A percentile compares a stretch with the other conserved stretches of the same genome.
These are phyloP conservation scores for Acrocephalus scirpaceus DNA, from an alignment of 2,797 vertebrate genomes.

Conservation along the genomic window DNA sequence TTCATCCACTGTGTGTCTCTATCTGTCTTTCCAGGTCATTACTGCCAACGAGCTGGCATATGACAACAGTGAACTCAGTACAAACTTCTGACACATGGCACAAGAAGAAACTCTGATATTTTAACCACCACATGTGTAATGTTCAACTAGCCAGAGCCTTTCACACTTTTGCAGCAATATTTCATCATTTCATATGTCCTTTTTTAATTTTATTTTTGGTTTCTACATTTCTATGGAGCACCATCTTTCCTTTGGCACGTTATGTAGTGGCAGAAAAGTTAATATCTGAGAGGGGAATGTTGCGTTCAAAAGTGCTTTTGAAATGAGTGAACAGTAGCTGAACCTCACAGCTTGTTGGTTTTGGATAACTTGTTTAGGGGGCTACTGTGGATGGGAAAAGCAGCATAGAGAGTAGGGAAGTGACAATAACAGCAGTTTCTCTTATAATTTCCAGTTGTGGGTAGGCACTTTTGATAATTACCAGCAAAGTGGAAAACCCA, in stretches of 20 bases:
- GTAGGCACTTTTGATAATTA: conserved; percentile 67
- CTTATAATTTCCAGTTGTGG: conserved; percentile 35
- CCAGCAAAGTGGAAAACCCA: conserved; percentile 59
- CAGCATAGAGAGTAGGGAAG: conserved; percentile 34
- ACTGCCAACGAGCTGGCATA: background rate
- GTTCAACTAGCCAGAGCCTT: background rate
- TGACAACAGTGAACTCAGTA: fast-evolving
- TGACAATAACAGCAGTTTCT: conserved; percentile 21
- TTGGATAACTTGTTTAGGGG: conserved; percentile 64
- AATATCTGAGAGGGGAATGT: conserved; percentile 26
- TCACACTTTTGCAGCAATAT: background rate
- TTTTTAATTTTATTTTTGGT: background rate
- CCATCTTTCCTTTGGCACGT: background rate
- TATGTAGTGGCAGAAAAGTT: background rate
- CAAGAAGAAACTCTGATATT: background rate
- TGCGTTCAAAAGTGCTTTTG: conserved; percentile 42
- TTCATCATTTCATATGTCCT: background rate
- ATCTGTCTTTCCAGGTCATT: background rate
- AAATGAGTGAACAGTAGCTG: conserved; percentile 30
- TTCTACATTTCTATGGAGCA: background rate
- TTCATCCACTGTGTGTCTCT: background rate
- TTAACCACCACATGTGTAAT: background rate
- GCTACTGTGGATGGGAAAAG: conserved; percentile 61
- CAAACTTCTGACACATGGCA: background rate
- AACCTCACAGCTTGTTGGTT: conserved; percentile 50